Evolutionary conservation across 2,113 vertebrate genomes (phyloP), one percentile per base, ranked within the genome.

Genomic region (Melospiza melodia): DNA sequence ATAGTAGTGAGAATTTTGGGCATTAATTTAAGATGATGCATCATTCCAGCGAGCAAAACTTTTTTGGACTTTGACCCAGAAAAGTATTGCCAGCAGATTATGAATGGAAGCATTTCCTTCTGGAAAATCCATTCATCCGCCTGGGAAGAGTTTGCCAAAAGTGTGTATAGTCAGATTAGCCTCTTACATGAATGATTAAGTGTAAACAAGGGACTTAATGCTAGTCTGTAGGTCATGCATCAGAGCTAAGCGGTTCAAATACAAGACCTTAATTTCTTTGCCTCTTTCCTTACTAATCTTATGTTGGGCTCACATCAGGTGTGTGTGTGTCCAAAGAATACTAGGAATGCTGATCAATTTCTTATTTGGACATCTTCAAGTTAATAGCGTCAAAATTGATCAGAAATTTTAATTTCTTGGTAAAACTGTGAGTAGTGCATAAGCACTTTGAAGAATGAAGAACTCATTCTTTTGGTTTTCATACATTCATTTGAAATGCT

Each of bases 141-240:
- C 55, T 80, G 24, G 24, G 27, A 74, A 39, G 88, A 84, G 87
- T 84, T 96, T 89, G 84, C 74, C 84, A 72, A 57, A 87, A 85
- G 71, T 85, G 66, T 13, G 1, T 57, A 3, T 57, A 85, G 90
- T 48, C 79, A 74, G 95, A 90, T 92, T 83, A 96, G 79, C 76
- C 33, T 95, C 79, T 90, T 92, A 80, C 43, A 77, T 55, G 49
- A 74, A 33, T 63, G 75, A 46, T 65, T 80, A 84, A 62, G 51
- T 80, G 76, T 92, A 95, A 97, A 88, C 90, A 93, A 94, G 72
- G 51, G 83, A 69, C 44, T 93, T 97, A 90, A 62, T 67, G 44
- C 75, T 93, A 55, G 37, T 48, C 43, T 72, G 52, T 41, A 78
- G 44, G 61, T 89, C 88, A 59, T 58, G 39, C 68, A 86, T 77